Conservation (phyloP, 2,113 vertebrate species). For the Fukomys damarensis region DNA sequence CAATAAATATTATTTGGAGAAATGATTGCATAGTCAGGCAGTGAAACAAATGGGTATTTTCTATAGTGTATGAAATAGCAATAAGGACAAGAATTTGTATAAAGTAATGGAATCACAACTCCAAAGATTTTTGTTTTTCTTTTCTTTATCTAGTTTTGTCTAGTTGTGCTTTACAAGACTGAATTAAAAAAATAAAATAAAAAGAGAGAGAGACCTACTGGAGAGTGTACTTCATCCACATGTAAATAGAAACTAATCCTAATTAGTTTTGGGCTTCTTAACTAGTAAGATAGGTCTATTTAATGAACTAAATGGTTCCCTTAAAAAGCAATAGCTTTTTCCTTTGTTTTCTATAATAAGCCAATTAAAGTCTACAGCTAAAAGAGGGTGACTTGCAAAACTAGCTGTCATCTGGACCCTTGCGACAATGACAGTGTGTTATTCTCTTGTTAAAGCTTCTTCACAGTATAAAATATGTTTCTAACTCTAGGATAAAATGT, state of each 20-base stretch:
- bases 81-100: background rate
- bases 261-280: background rate
- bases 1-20: background rate
- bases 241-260: background rate
- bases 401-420: background rate
- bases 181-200: background rate
- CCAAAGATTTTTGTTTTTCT: background rate
- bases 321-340: background rate
- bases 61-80: background rate
- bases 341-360: slow-evolving; percentile 24
- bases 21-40: background rate
- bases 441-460: background rate
- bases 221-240: background rate
- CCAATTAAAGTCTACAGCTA: background rate
- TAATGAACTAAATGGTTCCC: background rate
- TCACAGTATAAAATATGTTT: background rate
- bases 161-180: background rate
- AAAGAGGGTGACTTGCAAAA: background rate
- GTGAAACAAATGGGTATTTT: background rate
- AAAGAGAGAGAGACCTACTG: background rate
- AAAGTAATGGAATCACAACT: background rate
- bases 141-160: background rate
- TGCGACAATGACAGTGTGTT: background rate
- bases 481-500: background rate
- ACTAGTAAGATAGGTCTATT: background rate